These are phyloP conservation scores for Perithous albicinctus DNA, from an alignment of 2,888 invertebrate species.

Conservation along the genomic window DNA sequence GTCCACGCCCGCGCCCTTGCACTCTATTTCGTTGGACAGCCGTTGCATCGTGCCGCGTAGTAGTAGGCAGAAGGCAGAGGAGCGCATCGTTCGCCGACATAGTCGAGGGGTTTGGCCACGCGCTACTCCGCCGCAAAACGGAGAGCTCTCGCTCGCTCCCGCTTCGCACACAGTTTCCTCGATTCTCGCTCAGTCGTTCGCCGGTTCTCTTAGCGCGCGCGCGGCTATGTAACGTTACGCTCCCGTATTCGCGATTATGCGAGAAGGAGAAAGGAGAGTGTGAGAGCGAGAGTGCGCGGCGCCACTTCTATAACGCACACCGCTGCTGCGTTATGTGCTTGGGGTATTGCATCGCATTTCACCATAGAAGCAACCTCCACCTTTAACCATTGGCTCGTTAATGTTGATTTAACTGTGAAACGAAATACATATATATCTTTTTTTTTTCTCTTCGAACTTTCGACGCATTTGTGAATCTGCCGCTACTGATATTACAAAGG, in stretches of 20 bases:
- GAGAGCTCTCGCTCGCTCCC: conserved; percentile 31
- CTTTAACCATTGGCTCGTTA: neutral
- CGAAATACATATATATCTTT: too few species aligned
- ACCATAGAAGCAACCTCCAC: neutral
- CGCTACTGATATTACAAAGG: neutral
- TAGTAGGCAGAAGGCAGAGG: too few species aligned
- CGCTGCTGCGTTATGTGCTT: conserved; percentile 14
- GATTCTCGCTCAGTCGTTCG: conserved; percentile 67
- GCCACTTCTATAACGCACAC: neutral
- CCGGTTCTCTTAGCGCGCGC: conserved; percentile 67
- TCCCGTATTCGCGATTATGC: conserved; percentile 35
- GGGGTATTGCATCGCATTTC: neutral
- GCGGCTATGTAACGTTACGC: conserved; percentile 57
- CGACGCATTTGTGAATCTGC: neutral
- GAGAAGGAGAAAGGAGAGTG: conserved; percentile 41
- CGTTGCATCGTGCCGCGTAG: conserved; percentile 40
- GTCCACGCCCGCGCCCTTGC: conserved; percentile 59
- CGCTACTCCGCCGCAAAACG: conserved; percentile 26
- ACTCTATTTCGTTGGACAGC: conserved; percentile 26
- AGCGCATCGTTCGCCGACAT: conserved; percentile 36
- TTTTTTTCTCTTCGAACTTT: neutral
- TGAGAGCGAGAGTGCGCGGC: conserved; percentile 5
- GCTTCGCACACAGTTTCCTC: conserved; percentile 28
- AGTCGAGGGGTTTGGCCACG: conserved; percentile 44
- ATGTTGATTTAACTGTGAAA: neutral